Conservation (phyloP, 2,888 invertebrate genomes). For the Hirtodrosophila trivittata region DNA sequence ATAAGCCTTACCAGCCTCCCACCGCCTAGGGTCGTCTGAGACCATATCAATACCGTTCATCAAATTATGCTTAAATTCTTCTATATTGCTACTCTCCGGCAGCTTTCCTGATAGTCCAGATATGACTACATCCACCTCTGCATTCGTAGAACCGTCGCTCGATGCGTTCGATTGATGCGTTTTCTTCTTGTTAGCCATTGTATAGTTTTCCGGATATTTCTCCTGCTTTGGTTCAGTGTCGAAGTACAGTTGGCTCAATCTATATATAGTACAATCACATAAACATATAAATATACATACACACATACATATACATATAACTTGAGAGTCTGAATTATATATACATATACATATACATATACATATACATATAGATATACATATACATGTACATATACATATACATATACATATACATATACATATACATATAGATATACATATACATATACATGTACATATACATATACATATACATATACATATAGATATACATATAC, state of each 20-base stretch:
- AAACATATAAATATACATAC: neutral
- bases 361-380: too few relatives aligned
- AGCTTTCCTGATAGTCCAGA: slow-evolving; percentile 94
- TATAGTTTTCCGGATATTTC: slow-evolving; percentile 3
- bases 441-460: too few relatives aligned
- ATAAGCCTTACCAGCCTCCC: slow-evolving; percentile 91
- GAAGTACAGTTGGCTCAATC: slow-evolving; percentile 8
- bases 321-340: too few relatives aligned
- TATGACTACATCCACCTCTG: slow-evolving; percentile 89
- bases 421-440: too few relatives aligned
- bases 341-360: too few relatives aligned
- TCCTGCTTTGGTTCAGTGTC: slow-evolving; percentile 36
- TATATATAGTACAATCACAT: neutral
- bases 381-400: too few relatives aligned
- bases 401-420: too few relatives aligned
- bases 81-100: slow-evolving; percentile 95
- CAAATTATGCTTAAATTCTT: slow-evolving; percentile 96
- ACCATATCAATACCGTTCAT: slow-evolving; percentile 96
- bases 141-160: slow-evolving; percentile 24
- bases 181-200: slow-evolving; percentile 61
- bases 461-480: too few relatives aligned
- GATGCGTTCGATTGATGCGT: slow-evolving; percentile 9
- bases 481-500: too few relatives aligned
- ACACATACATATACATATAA: neutral
- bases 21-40: slow-evolving; percentile 94